Base-by-base conservation (phyloP, 2,797 vertebrate species). In the Zalophus californianus region DNA sequence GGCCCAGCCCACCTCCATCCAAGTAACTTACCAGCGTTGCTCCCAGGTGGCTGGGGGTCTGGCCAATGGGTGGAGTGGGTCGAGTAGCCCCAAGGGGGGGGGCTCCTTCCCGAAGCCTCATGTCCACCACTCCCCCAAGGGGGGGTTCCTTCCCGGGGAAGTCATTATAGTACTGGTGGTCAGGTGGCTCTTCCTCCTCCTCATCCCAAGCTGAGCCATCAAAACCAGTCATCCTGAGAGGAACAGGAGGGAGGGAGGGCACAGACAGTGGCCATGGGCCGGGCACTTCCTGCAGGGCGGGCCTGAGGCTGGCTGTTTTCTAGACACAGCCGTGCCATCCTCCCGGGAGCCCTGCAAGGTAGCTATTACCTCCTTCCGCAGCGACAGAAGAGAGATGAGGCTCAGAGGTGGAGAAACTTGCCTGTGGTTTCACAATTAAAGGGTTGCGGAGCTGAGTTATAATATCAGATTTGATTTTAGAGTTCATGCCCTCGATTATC, bases 171-270 rank as follows among this genome's bases (percentile, higher is more conserved):
- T 99, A 99, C 0, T 99, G 99, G 95, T 99, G 99, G 2, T 99
- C 99, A 0, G 99, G 98, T 21, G 99, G 98, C 21, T 99, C 99
- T 23, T 99, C 99, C 95, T 99, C 99, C 97, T 99, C 99, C 97
- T 99, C 99, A 90, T 99, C 99, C 99, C 99, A 99, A 2, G 99
- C 99, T 5, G 99, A 99, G 95, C 99, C 99, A 64, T 99, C 99
- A 27, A 99, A 99, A 0, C 99, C 99, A 44, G 99, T 99, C 99
- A 99, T 99, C 98, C 99, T 99, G 89, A 44, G 60, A 78, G 20
- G 41, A 32, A 56, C 56, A 83, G 56, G n/a, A 52, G 9, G 14
- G 10, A 75, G 56, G 56, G 48, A 11, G 7, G 29, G 72, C 23
- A 44, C 13, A 41, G 72, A 29, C 41, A 27, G 66, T 2, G 1